Evolutionary conservation across 1,140 invertebrate genomes (phyloP), one percentile per base, ranked within the genome.

Genomic region (Acromyrmex charruanus): DNA sequence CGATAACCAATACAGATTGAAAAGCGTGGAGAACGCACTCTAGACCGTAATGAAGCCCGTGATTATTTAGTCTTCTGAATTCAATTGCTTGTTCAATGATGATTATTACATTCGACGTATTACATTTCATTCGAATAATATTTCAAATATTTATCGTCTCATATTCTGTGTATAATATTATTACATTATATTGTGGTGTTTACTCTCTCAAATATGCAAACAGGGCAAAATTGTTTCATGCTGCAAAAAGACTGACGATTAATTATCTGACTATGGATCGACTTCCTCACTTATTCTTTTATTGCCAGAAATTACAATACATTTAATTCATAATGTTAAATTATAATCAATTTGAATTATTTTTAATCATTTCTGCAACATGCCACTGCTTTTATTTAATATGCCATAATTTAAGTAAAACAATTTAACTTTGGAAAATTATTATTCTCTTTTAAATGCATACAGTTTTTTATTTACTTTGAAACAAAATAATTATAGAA

Each of bases 1-100:
- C 72, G 35, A 74, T 74, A 44, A 44, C 35, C 25, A 10, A 77
- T 44, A 16, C 25, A 6, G 59, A 65, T 77, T 28, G 63, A 65
- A 65, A 65, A 65, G 21, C 59, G 1, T 9, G 14, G 3, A 39
- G 31, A 12, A 77, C 39, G 25, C 6, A 18, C 21, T 77, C 49
- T 49, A 44, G 16, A 65, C 16, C 39, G 21, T 77, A 51, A 66
- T 66, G 25, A 65, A 79, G 7, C 16, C 12, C 12, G 44, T 10
- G 21, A 25, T 16, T 6, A 28, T 28, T 66, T 51, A 65, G 59
- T 61, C 77, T 25, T 18, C 44, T 44, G 39, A 39, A 44, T 44
- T n/a, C 59, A 35, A 49, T 65, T n/a, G 39, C 25, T 44, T 65
- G 39, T 44, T 77, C 14, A 39, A 39, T 21, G 2, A 44, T 44